Conservation (phyloP, 2,888 invertebrate species). For the Sinhomidia bicolor region DNA sequence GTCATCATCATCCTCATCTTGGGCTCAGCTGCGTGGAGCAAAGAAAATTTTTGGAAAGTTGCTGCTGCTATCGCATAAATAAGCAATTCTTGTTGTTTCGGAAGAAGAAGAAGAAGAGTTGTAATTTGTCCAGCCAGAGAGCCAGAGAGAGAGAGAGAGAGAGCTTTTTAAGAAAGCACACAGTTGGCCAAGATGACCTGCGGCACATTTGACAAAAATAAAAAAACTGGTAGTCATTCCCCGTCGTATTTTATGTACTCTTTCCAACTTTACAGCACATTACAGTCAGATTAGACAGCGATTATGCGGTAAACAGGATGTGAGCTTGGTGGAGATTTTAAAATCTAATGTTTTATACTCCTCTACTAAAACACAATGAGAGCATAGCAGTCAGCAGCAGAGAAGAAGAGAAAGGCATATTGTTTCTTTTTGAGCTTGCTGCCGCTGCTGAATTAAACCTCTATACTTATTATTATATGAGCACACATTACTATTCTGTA, state of each 20-base stretch:
- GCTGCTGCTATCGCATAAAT: constrained; percentile 3
- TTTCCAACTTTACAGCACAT: constrained; percentile 39
- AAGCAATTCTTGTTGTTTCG: constrained; percentile 1
- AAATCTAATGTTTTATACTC: constrained; percentile 52
- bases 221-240: neutral
- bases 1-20: too few relatives aligned
- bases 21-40: constrained; percentile 50
- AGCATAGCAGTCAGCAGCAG: too few relatives aligned
- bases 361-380: neutral
- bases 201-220: constrained; percentile 30
- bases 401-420: too few relatives aligned
- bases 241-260: neutral
- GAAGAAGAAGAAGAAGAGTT: constrained; percentile 42
- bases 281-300: constrained; percentile 11
- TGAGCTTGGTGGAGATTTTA: neutral
- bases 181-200: neutral
- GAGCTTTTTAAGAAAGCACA: neutral
- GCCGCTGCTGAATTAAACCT: neutral
- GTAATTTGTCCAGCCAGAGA: constrained; percentile 18
- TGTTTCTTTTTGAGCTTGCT: too few relatives aligned
- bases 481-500: neutral
- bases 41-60: neutral
- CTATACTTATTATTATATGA: neutral
- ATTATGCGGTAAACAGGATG: neutral
- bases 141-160: too few relatives aligned